Conservation (phyloP, 2,113 vertebrate species). For the Trichechus manatus region DNA sequence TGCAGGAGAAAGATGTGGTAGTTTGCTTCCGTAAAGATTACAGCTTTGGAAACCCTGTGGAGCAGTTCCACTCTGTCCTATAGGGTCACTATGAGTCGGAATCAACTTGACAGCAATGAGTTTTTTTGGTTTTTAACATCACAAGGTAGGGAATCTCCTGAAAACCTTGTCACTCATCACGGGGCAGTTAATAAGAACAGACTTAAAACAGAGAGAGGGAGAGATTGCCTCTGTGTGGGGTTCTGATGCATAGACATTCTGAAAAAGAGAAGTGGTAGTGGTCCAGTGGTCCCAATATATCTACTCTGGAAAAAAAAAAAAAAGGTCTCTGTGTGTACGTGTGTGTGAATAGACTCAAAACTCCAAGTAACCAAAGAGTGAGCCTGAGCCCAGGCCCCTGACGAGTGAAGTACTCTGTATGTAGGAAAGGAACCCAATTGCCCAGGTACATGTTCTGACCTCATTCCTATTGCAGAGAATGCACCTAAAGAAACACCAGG, state of each 20-base stretch:
- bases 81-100: not conserved
- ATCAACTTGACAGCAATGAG: not conserved
- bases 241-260: not conserved
- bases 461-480: not conserved
- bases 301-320: too few relatives aligned
- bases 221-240: not conserved
- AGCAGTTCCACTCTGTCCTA: not conserved
- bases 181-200: not conserved
- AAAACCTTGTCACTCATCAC: not conserved
- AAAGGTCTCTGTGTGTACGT: not conserved
- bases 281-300: not conserved
- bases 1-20: not conserved
- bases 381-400: not conserved
- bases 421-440: fast-evolving
- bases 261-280: not conserved
- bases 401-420: not conserved
- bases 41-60: not conserved
- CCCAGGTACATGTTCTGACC: not conserved
- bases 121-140: not conserved
- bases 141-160: not conserved
- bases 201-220: not conserved
- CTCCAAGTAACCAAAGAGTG: not conserved
- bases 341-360: not conserved
- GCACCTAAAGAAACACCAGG: not conserved
- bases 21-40: not conserved